Conservation (phyloP, 30 jellyfish, hydroid and myxozoan species). For the Phacellophora camtschatica region DNA sequence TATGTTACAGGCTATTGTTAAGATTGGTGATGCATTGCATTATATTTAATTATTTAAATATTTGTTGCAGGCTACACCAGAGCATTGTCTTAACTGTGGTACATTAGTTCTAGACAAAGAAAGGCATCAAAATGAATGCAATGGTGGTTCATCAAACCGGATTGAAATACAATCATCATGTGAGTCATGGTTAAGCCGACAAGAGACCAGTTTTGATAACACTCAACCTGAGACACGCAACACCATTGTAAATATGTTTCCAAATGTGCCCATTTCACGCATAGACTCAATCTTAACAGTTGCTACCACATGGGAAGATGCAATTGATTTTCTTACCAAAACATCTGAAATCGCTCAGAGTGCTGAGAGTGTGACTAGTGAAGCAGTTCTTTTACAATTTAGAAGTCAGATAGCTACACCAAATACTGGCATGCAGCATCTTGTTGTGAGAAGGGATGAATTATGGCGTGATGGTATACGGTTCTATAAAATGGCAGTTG, state of each 20-base stretch:
- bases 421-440: neutral
- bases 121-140: neutral
- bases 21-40: neutral
- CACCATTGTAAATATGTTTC: neutral
- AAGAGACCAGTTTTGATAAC: neutral
- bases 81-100: neutral
- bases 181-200: too few relatives aligned
- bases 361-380: neutral
- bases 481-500: slow-evolving; percentile 14
- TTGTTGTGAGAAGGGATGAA: neutral
- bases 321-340: neutral
- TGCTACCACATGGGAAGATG: neutral
- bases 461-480: slow-evolving; percentile 1
- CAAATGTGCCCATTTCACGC: neutral
- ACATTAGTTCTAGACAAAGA: neutral
- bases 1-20: neutral
- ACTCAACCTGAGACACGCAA: neutral
- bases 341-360: neutral
- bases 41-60: neutral
- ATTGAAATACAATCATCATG: too few relatives aligned
- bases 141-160: too few relatives aligned
- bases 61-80: neutral
- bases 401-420: neutral
- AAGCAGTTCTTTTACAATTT: neutral
- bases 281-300: neutral